Base-by-base conservation (phyloP, 2,888 invertebrate genomes). In the Perdita meconis region DNA sequence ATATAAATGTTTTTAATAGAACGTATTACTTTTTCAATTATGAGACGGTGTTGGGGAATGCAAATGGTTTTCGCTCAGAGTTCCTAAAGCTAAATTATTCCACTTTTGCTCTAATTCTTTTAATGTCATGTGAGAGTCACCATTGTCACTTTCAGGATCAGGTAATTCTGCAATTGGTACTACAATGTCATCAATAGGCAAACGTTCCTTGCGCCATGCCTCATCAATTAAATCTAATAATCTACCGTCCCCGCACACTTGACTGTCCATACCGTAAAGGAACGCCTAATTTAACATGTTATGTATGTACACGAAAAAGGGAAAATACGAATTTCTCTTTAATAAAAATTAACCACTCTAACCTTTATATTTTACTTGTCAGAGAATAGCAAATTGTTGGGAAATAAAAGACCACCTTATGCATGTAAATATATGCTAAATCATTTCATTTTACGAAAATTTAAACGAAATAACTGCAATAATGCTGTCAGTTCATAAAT, bases 71-170 rank as follows among this genome's bases (percentile, higher is more conserved):
- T 94, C 94, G 81, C 93, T 94, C 42, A 94, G 90, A 8, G 92
- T 91, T 30, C 93, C 92, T 12, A 95, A 90, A 71, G 94, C 94
- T 65, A 94, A 92, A 88, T 95, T 95, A 47, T 93, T 93, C 94
- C 94, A 94, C 92, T 91, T 92, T 89, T 95, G 95, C 89, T 97
- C 97, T 90, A 96, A 97, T 92, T 98, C 98, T 90, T 96, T 96
- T 6, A 98, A 93, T 0, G 98, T 98, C 90, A 98, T 95, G 89
- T 97, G 97, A 2, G 97, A 96, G 93, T 98, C 98, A 24, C 97
- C 97, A 85, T 96, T 97, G 92, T 98, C 98, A 1, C 97, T 97
- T 92, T 97, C 97, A 0, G 97, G 97, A 93, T 98, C 98, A 0
- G 98, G 97, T 60, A 98, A 93, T 93, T 98, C 98, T 89, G 96